These are phyloP conservation scores for Brachyopa scutellaris DNA, from an alignment of 2,888 invertebrate genomes.

Conservation along the genomic window DNA sequence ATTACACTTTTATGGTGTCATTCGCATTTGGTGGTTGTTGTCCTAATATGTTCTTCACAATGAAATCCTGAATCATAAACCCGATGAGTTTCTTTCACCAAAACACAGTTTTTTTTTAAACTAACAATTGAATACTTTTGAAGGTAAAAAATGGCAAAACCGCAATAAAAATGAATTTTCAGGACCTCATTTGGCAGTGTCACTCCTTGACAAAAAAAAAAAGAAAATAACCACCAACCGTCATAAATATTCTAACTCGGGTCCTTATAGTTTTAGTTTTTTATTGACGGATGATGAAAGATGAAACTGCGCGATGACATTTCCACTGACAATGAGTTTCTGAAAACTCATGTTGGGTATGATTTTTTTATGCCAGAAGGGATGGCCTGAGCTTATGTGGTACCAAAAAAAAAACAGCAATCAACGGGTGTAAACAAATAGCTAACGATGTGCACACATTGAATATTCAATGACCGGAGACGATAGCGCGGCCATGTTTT, in stretches of 20 bases:
- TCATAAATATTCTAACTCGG: constrained; percentile 55
- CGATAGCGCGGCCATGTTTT: constrained; percentile 38
- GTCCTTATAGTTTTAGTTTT: constrained; percentile 69
- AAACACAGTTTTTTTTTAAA: constrained; percentile 55
- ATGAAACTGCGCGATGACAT: constrained; percentile 22
- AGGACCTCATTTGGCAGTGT: not conserved
- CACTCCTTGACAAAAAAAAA: not conserved
- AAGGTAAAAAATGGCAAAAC: constrained; percentile 59
- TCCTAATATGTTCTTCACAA: constrained; percentile 16
- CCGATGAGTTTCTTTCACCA: constrained; percentile 22
- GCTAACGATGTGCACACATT: constrained; percentile 64
- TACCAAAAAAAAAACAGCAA: constrained; percentile 37
- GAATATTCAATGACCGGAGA: constrained; percentile 45
- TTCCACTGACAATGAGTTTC: constrained; percentile 21
- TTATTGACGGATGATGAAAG: constrained; percentile 67
- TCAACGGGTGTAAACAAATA: constrained; percentile 66
- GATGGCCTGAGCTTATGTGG: constrained; percentile 48
- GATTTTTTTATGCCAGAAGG: constrained; percentile 14
- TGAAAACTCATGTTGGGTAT: not conserved
- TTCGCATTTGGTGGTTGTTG: constrained; percentile 25
- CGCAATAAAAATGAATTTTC: constrained; percentile 64
- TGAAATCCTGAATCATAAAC: constrained; percentile 50
- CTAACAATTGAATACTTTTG: not conserved
- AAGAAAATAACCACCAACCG: constrained; percentile 17
- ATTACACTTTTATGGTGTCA: constrained; percentile 58